phyloP scores from a whole-genome alignment of 2,797 vertebrate genomes.

The Coreius guichenoti region DNA sequence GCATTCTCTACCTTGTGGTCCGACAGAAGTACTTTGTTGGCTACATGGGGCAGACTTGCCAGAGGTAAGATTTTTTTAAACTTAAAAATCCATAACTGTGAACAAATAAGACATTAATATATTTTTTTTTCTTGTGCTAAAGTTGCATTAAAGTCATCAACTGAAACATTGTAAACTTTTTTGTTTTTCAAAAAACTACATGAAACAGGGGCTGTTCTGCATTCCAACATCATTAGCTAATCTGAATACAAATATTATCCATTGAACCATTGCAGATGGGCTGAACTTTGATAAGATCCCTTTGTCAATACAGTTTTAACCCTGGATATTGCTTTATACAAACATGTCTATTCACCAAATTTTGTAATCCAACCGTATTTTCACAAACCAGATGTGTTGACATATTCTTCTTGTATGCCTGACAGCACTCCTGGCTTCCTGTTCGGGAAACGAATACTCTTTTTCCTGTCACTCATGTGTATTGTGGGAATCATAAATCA shows the following conservation, averaged over 20 bases:
- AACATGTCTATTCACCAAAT: neutral
- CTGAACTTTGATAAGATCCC: neutral
- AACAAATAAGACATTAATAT: neutral
- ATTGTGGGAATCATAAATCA: constrained; percentile 89
- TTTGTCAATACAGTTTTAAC: neutral
- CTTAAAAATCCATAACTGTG: neutral
- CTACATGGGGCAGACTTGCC: constrained; percentile 90
- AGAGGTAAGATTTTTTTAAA: constrained; percentile 81
- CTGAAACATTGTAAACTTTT: neutral
- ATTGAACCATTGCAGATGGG: neutral
- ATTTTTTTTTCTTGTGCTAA: neutral
- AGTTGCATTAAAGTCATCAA: neutral
- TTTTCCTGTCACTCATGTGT: constrained; percentile 91
- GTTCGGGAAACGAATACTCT: constrained; percentile 91
- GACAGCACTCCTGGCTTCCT: constrained; percentile 91
- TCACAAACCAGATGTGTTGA: neutral
- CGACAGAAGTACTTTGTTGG: constrained; percentile 96
- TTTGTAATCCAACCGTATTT: neutral
- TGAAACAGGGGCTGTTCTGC: neutral
- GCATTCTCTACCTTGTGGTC: constrained; percentile 90
- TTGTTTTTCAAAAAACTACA: neutral
- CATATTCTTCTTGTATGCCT: neutral
- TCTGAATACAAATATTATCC: neutral
- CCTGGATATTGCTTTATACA: neutral
- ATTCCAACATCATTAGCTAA: neutral